Evolutionary conservation across 2,888 invertebrate genomes (phyloP).

Genomic region (Steinernema scapterisci): DNA sequence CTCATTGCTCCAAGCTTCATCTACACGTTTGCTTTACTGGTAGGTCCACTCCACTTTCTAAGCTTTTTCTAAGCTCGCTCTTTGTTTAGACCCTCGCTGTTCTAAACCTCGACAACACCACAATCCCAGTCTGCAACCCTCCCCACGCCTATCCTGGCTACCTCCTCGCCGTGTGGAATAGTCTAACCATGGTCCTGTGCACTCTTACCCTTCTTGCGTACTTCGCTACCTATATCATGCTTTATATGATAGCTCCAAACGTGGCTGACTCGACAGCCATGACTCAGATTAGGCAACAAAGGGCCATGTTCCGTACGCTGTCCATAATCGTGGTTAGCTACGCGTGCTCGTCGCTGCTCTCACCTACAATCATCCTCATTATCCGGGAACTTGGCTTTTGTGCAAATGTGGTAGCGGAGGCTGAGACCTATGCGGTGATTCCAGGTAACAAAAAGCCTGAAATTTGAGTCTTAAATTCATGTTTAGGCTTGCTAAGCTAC

Average conservation of each 20-base stretch:
- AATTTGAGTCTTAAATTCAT: too few relatives aligned
- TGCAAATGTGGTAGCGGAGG: not conserved
- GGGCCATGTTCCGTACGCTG: too few relatives aligned
- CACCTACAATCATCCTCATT: not conserved
- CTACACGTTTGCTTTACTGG: not conserved
- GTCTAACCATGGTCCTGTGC: not conserved
- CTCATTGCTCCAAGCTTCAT: too few relatives aligned
- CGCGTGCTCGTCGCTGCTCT: not conserved
- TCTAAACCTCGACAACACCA: not conserved
- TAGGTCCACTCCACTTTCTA: not conserved
- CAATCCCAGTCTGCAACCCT: not conserved
- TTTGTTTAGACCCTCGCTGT: not conserved
- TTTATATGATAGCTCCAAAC: too few relatives aligned
- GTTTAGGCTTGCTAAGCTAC: too few relatives aligned
- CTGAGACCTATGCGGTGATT: constrained; percentile 9
- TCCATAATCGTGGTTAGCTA: not conserved
- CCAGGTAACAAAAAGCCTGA: not conserved
- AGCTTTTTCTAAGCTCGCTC: not conserved
- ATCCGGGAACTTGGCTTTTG: not conserved
- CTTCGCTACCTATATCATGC: too few relatives aligned
- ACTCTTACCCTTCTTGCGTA: not conserved
- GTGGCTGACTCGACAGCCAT: too few relatives aligned
- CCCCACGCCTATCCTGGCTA: not conserved
- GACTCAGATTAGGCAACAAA: too few relatives aligned
- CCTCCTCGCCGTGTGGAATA: too few relatives aligned